These are phyloP conservation scores for Tinamus guttatus DNA, from an alignment of 2,113 vertebrate genomes.

Conservation along the genomic window DNA sequence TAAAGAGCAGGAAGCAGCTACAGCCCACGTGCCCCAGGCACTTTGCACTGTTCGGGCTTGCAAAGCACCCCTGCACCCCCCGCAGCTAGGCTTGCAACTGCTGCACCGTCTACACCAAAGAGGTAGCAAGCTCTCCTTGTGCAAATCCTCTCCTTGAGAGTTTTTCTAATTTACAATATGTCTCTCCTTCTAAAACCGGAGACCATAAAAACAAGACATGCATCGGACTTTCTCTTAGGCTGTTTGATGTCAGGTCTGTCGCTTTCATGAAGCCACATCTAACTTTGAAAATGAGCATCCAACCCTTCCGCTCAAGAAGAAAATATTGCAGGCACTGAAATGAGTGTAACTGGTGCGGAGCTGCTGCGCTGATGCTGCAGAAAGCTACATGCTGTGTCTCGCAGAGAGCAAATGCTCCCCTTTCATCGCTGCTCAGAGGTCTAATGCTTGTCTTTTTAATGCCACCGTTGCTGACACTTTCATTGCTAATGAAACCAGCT, in stretches of 20 bases:
- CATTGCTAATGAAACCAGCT: slow-evolving; percentile 18
- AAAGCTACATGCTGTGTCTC: background rate
- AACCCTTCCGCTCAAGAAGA: background rate
- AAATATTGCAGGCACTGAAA: background rate
- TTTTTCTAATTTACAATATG: background rate
- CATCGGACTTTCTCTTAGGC: background rate
- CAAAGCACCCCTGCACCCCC: background rate
- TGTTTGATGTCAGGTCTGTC: background rate
- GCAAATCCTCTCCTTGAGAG: background rate
- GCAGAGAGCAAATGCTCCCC: slow-evolving; percentile 23
- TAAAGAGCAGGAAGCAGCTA: background rate
- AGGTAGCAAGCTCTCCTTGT: background rate
- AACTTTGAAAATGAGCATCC: background rate
- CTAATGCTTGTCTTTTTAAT: slow-evolving; percentile 27
- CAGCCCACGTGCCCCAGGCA: background rate
- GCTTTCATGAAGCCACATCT: background rate
- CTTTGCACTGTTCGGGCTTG: background rate
- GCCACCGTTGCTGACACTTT: slow-evolving; percentile 28
- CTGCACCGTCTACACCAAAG: background rate
- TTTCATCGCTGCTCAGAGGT: slow-evolving; percentile 47
- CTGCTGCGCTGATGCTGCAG: slow-evolving; percentile 8
- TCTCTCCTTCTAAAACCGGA: background rate
- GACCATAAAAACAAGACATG: background rate
- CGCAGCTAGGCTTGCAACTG: background rate
- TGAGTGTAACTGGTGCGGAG: slow-evolving; percentile 18